These are phyloP conservation scores for Macropus fuliginosus DNA, from an alignment of 2,797 vertebrate species.

Conservation along the genomic window DNA sequence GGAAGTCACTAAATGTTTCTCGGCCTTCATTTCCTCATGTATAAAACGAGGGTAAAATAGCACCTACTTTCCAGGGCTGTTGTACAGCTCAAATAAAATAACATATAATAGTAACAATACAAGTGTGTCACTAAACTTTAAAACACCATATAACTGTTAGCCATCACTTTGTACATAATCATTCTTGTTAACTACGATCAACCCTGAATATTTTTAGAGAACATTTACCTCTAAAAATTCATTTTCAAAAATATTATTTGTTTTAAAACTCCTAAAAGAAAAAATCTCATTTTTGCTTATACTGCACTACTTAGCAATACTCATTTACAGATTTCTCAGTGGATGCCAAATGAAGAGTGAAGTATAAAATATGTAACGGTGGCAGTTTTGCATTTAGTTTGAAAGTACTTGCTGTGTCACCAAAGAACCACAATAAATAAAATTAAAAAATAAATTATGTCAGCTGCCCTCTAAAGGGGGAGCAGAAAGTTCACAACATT, in stretches of 20 bases:
- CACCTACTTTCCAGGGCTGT: neutral
- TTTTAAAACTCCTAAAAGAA: constrained; percentile 35
- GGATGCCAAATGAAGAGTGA: too few species aligned
- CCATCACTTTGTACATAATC: neutral
- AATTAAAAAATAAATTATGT: constrained; percentile 21
- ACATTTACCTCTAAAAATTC: neutral
- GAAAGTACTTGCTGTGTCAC: neutral
- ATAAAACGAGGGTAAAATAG: neutral
- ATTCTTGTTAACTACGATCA: neutral
- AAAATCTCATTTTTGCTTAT: neutral
- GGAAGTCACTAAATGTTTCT: neutral
- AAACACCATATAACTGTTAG: neutral
- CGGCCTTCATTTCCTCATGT: neutral
- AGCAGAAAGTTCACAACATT: neutral
- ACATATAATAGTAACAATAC: neutral
- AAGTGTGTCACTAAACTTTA: neutral
- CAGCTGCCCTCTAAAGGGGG: neutral
- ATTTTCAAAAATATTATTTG: constrained; percentile 22
- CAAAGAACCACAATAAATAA: neutral
- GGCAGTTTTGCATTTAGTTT: neutral
- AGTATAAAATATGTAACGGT: accelerated
- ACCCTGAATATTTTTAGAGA: neutral
- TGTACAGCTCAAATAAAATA: neutral
- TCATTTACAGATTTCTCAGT: neutral
- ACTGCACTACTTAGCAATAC: neutral